phyloP scores from a whole-genome alignment of 2,113 vertebrate species.

The Pungitius pungitius region DNA sequence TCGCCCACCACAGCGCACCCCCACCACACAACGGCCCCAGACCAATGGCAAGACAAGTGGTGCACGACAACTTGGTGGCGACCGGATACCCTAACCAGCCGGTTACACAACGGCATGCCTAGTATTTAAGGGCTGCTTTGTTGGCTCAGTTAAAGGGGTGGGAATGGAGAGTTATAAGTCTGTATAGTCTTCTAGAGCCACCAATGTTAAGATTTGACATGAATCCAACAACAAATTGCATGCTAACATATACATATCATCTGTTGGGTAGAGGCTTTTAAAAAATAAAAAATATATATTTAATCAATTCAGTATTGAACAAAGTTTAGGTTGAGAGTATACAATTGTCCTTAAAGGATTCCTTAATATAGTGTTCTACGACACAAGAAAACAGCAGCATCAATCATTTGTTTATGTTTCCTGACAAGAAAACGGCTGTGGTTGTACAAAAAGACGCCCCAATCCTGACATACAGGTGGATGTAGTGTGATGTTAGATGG shows the following conservation, averaged over 20 bases:
- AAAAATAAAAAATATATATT: no score
- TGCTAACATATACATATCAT: background rate
- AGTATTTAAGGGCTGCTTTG: conserved; percentile 60
- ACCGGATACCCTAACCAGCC: conserved; percentile 49
- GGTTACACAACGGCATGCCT: conserved; percentile 62
- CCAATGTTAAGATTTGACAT: background rate
- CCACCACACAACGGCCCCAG: conserved; percentile 38
- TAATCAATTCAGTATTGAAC: no score
- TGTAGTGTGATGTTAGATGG: background rate
- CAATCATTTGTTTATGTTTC: background rate
- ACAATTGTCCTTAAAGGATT: background rate
- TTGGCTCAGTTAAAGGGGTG: conserved; percentile 48
- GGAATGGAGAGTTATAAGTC: conserved; percentile 6
- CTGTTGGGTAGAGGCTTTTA: background rate
- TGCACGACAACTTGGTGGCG: conserved; percentile 57
- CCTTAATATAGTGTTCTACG: background rate
- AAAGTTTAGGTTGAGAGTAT: background rate
- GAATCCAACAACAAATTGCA: background rate
- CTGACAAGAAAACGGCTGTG: background rate
- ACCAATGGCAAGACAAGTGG: conserved; percentile 70
- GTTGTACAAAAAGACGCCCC: background rate
- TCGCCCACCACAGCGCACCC: conserved; percentile 38
- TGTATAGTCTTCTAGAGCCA: conserved; percentile 9
- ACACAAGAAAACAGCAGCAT: background rate
- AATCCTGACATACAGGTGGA: background rate